phyloP scores from a whole-genome alignment of 2,113 vertebrate genomes.

The Poicephalus gulielmi region DNA sequence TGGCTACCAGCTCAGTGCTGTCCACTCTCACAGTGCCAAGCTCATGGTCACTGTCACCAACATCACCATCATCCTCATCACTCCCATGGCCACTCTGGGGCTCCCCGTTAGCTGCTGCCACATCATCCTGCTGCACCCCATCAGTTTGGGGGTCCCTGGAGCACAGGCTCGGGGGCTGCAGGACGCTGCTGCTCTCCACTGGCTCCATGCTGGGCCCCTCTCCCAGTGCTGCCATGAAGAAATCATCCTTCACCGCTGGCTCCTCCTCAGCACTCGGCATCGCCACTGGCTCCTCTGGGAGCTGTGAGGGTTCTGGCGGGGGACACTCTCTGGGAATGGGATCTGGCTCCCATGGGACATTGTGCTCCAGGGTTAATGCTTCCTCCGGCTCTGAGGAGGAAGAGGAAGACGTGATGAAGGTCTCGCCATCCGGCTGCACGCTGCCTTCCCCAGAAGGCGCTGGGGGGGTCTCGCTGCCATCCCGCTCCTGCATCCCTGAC shows the following conservation, averaged over 20 bases:
- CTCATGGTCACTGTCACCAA: neutral
- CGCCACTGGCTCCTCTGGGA: accelerated
- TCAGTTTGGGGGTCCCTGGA: neutral
- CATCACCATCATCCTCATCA: neutral
- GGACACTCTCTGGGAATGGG: accelerated
- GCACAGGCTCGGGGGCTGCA: accelerated
- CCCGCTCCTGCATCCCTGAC: accelerated
- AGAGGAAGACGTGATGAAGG: constrained; percentile 13
- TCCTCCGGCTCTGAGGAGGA: constrained; percentile 27
- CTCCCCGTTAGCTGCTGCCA: neutral
- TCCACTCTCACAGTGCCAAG: accelerated
- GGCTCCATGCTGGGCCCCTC: accelerated
- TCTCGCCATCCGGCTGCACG: neutral
- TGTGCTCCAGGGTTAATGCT: neutral
- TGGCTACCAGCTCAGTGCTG: accelerated
- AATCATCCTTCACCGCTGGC: accelerated
- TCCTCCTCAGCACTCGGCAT: accelerated
- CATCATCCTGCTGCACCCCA: accelerated
- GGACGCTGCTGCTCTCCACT: accelerated
- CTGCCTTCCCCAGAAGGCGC: accelerated
- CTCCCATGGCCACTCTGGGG: neutral
- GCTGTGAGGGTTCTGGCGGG: neutral
- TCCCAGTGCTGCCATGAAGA: accelerated
- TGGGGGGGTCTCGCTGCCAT: accelerated
- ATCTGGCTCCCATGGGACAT: neutral